Evolutionary conservation across 92 coral and sea anemone species (phyloP).

Genomic region (Pocillopora grandis): DNA sequence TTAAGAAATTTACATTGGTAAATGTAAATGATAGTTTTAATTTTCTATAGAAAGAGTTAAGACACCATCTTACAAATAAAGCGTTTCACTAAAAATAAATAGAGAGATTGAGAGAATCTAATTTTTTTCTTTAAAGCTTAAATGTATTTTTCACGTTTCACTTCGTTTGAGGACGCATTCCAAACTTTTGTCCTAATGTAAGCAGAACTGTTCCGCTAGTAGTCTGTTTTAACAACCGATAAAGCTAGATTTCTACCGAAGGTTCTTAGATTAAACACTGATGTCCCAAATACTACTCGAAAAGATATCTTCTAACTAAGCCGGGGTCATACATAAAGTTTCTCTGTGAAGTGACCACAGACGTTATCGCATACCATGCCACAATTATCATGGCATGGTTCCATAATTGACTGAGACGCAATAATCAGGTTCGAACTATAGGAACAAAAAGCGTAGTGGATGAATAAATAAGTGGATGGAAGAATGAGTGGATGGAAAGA

Average conservation of each 20-base stretch:
- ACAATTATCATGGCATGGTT: conserved; percentile 9
- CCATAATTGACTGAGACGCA: background rate
- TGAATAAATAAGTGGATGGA: background rate
- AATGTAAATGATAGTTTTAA: no score
- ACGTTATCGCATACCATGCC: conserved; percentile 22
- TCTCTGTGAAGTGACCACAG: conserved; percentile 13
- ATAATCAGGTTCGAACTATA: background rate
- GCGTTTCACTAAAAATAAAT: no score
- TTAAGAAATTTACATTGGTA: no score
- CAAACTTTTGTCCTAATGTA: no score
- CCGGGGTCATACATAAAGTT: conserved; percentile 16
- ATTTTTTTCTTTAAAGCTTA: background rate
- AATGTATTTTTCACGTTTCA: background rate
- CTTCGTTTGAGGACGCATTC: conserved; percentile 1
- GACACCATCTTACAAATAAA: no score
- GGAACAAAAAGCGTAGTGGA: no score
- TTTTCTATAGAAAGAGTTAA: no score
- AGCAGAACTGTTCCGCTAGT: background rate
- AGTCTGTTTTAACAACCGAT: conserved; percentile 1
- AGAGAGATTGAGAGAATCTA: no score
- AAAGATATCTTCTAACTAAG: background rate
- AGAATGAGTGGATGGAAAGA: background rate
- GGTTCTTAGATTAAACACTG: conserved; percentile 4
- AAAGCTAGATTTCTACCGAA: conserved; percentile 8
- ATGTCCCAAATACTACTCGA: background rate